Evolutionary conservation across 2,888 invertebrate genomes (phyloP).

Genomic region (Ypsolopha sequella): DNA sequence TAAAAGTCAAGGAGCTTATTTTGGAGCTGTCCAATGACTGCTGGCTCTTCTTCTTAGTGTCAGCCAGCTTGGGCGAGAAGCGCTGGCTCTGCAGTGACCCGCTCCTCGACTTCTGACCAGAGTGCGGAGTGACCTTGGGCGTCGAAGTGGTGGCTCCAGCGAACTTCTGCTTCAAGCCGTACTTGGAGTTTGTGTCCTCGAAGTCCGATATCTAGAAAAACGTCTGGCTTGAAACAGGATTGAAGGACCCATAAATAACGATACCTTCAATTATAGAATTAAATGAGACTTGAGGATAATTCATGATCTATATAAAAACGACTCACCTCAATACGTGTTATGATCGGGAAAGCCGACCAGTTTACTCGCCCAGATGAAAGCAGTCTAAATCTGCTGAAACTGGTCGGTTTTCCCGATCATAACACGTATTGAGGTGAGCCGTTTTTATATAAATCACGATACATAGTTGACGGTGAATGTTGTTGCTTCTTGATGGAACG

Average conservation of each 20-base stretch:
- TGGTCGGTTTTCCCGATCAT: too few relatives aligned
- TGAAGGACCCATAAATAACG: background rate
- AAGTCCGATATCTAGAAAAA: slow-evolving; percentile 47
- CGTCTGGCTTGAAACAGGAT: background rate
- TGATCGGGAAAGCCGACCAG: too few relatives aligned
- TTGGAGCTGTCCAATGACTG: slow-evolving; percentile 11
- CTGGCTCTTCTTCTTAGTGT: slow-evolving; percentile 11
- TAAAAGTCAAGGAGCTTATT: slow-evolving; percentile 15
- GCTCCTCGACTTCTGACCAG: slow-evolving; percentile 27
- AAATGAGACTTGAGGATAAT: too few relatives aligned
- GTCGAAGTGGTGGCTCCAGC: slow-evolving; percentile 38
- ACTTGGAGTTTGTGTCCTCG: slow-evolving; percentile 45
- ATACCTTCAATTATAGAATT: too few relatives aligned
- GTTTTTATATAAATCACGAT: too few relatives aligned
- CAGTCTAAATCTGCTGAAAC: too few relatives aligned
- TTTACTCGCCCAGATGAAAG: too few relatives aligned
- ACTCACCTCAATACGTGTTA: too few relatives aligned
- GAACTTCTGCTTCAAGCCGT: slow-evolving; percentile 29
- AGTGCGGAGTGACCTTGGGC: slow-evolving; percentile 22
- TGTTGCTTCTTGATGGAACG: too few relatives aligned
- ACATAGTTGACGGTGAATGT: too few relatives aligned
- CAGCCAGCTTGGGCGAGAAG: slow-evolving; percentile 6
- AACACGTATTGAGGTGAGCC: too few relatives aligned
- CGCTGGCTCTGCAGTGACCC: slow-evolving; percentile 30
- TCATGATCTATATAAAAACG: too few relatives aligned